Base-by-base conservation (phyloP, 1,140 invertebrate species). In the Procambarus virginalis region DNA sequence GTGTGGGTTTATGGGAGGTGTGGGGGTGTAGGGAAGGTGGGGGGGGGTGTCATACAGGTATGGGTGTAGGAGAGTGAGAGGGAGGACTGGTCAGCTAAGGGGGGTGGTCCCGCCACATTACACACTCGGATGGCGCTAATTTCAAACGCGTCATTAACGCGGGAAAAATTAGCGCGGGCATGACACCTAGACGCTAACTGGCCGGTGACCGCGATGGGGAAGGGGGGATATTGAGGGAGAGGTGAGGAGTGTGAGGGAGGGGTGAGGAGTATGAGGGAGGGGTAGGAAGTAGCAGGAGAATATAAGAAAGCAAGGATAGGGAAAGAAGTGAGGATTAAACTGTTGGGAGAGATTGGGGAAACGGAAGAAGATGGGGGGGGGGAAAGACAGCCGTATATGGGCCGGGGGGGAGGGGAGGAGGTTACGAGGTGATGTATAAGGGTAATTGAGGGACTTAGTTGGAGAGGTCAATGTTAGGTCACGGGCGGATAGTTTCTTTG, bases 231-330 rank as follows among this genome's bases (percentile, higher is more conserved):
- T 14, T n/a, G 73, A 34, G 83, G 73, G 49, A n/a, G n/a, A 10
- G 64, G 73, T 45, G 48, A 85, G 70, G 81, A 70, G 70, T 45
- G 73, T 51, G 70, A 76, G 48, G 70, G n/a, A 22, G 70, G 49
- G 73, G 45, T 2, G 8, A 70, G 20, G 9, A 2, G 17, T n/a
- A 22, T 45, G 80, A 48, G 34, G 22, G 46, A 17, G 60, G 14
- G 58, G 22, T 14, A 22, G 22, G 64, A 64, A 46, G 58, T 45
- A 1, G 34, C 34, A 34, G 34, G 34, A 34, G 34, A 34, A 34
- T 34, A 34, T 34, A 34, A 34, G 34, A 1, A 34, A 34, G 34
- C 34, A 34, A 34, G 34, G 34, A 34, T 1, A 34, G 34, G 34
- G 34, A 34, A 34, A 34, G 34, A 34, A 34, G 34, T 34, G 34